A percentile compares a stretch with the other conserved stretches of the same genome.
Evolutionary conservation across 2,888 invertebrate species (phyloP).

Genomic region (Cryptus viduatorius): DNA sequence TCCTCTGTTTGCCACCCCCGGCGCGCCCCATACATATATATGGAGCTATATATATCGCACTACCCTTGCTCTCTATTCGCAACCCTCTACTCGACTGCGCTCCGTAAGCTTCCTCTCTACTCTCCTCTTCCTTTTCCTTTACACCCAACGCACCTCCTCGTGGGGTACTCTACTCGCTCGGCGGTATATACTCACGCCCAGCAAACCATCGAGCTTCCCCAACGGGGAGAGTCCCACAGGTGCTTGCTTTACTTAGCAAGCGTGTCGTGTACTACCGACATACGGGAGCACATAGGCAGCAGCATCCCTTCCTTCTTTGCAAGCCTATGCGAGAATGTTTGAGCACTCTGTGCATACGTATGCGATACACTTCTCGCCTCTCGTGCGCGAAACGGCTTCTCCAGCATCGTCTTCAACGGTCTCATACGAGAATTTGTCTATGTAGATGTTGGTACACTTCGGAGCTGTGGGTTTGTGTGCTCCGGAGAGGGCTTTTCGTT

Average conservation of each 20-base stretch:
- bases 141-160: conserved; percentile 51
- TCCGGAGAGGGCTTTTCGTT: conserved; percentile 17
- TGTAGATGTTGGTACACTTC: neutral
- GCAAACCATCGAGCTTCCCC: conserved; percentile 53
- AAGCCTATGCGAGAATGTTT: conserved; percentile 5
- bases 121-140: conserved; percentile 47
- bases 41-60: conserved; percentile 8
- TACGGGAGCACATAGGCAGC: conserved; percentile 12
- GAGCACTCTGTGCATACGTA: conserved; percentile 22
- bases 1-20: conserved; percentile 55
- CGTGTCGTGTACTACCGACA: conserved; percentile 59
- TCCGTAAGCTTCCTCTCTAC: conserved; percentile 48
- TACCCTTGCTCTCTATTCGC: conserved; percentile 75
- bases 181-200: conserved; percentile 62
- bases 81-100: conserved; percentile 75
- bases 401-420: conserved; percentile 55
- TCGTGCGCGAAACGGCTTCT: conserved; percentile 28
- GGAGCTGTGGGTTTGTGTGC: neutral
- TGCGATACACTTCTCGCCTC: conserved; percentile 53
- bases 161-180: conserved; percentile 33
- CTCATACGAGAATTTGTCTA: conserved; percentile 1
- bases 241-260: conserved; percentile 69
- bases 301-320: conserved; percentile 8
- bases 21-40: conserved; percentile 56
- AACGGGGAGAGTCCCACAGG: conserved; percentile 66